Evolutionary conservation across 1,140 invertebrate genomes (phyloP), one percentile per base, ranked within the genome.

Genomic region (Melipona quadrifasciata): DNA sequence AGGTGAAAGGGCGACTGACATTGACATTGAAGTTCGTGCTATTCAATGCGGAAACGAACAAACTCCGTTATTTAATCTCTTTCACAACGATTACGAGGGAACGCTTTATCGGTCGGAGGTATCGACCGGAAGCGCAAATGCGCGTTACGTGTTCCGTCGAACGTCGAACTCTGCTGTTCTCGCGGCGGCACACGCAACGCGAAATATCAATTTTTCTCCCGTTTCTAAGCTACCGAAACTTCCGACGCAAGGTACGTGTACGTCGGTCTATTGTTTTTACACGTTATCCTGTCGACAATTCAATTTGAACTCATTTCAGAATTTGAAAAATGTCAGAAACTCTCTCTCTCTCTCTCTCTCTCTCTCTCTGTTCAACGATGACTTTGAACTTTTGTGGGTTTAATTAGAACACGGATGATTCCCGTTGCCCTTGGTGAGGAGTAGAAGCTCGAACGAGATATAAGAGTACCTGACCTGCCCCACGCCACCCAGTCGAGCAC

Each of bases 1-100:
- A 92, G 93, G 93, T 93, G 93, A 93, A 93, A 93, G 93, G 93
- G 93, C 91, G 92, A 88, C 91, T 93, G 93, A 92, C 93, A 93
- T 93, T 93, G 93, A 93, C 93, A 93, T 93, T 93, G 93, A 91
- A 92, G 92, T 92, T 91, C 89, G 91, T 75, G 92, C 89, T 88
- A 87, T 90, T 93, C 89, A 87, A 91, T 90, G 92, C 89, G 92
- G 91, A 93, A 93, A 92, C 90, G 89, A 87, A 91, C 90, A 91
- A 93, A 92, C 90, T 92, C 92, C 81, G 90, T 93, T 93, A 93
- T 93, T 93, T 92, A 93, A 92, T 90, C 88, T 89, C 87, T 89
- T 89, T 89, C 87, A 88, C 88, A 89, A 89, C 87, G 87, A 89
- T 89, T 89, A 89, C 81, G 78, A 72, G 78, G 57, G 84, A 79